Conservation (phyloP, 2,797 vertebrate species). For the Cirrhinus molitorella region DNA sequence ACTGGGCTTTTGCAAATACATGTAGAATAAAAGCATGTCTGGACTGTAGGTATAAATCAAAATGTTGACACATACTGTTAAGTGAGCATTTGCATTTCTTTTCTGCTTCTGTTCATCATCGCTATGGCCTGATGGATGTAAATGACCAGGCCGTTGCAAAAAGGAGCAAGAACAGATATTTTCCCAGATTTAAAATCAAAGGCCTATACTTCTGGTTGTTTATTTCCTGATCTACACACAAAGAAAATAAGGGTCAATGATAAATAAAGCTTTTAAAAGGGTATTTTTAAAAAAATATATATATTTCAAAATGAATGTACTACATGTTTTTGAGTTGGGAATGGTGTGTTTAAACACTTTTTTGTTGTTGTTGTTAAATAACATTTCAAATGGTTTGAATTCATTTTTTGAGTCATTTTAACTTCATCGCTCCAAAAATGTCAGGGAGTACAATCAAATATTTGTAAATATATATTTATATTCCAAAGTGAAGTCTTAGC, state of each 20-base stretch:
- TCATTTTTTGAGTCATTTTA: no score
- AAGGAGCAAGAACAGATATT: slow-evolving; percentile 38
- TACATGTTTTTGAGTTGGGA: no score
- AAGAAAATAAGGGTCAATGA: slow-evolving; percentile 28
- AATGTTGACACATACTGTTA: slow-evolving; percentile 44
- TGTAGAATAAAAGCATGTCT: slow-evolving; percentile 72
- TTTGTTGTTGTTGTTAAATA: not conserved
- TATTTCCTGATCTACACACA: slow-evolving; percentile 58
- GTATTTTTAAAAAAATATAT: no score
- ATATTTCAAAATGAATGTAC: no score
- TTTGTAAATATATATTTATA: not conserved
- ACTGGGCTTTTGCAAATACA: slow-evolving; percentile 62
- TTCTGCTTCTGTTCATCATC: slow-evolving; percentile 56
- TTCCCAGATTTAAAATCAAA: slow-evolving; percentile 55
- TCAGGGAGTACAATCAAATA: not conserved
- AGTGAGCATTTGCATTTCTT: slow-evolving; percentile 55
- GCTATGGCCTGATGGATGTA: slow-evolving; percentile 48
- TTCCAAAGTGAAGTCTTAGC: not conserved
- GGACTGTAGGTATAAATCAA: slow-evolving; percentile 67
- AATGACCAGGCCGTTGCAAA: slow-evolving; percentile 25
- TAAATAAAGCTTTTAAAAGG: no score
- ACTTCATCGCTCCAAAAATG: no score
- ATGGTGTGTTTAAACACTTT: no score
- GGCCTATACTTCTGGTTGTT: slow-evolving; percentile 21
- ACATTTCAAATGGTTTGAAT: not conserved